These are phyloP conservation scores for Drosophila rufa DNA, from an alignment of 1,140 invertebrate species.

Conservation along the genomic window DNA sequence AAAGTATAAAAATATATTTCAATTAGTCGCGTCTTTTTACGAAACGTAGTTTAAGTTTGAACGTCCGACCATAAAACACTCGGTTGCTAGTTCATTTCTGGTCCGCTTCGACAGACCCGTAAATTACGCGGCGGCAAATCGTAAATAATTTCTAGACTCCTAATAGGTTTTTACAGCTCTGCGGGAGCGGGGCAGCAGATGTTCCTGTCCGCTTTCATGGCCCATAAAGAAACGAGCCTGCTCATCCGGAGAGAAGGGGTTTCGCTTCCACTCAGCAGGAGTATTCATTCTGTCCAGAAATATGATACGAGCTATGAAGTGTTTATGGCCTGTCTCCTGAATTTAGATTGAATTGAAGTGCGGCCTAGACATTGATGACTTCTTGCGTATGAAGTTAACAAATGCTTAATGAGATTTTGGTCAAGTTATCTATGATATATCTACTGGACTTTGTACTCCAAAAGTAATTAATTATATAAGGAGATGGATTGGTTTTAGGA, in stretches of 20 bases:
- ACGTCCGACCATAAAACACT: constrained; percentile 64
- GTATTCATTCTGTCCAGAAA: constrained; percentile 12
- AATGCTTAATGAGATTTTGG: too few species aligned
- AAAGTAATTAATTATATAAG: too few species aligned
- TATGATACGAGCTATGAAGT: constrained; percentile 29
- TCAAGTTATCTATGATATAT: too few species aligned
- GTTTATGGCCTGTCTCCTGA: constrained; percentile 25
- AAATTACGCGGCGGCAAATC: constrained; percentile 72
- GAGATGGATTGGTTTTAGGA: too few species aligned
- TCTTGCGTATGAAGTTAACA: not conserved
- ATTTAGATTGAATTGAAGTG: not conserved
- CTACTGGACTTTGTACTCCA: too few species aligned
- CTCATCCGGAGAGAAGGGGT: constrained; percentile 22
- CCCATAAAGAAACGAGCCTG: constrained; percentile 54
- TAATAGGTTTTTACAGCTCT: constrained; percentile 64
- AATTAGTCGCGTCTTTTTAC: constrained; percentile 70
- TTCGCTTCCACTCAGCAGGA: constrained; percentile 3
- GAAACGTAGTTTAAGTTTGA: constrained; percentile 51
- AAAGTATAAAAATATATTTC: constrained; percentile 73
- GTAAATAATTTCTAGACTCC: constrained; percentile 77
- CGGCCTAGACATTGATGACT: not conserved
- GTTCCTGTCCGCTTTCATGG: constrained; percentile 45
- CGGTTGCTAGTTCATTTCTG: constrained; percentile 68
- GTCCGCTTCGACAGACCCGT: constrained; percentile 57
- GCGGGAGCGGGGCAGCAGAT: constrained; percentile 48